A percentile compares a stretch with the other conserved stretches of the same genome.
These are phyloP conservation scores for Rhynchonema sp. DNA, from an alignment of 2,888 invertebrate species.

Conservation along the genomic window DNA sequence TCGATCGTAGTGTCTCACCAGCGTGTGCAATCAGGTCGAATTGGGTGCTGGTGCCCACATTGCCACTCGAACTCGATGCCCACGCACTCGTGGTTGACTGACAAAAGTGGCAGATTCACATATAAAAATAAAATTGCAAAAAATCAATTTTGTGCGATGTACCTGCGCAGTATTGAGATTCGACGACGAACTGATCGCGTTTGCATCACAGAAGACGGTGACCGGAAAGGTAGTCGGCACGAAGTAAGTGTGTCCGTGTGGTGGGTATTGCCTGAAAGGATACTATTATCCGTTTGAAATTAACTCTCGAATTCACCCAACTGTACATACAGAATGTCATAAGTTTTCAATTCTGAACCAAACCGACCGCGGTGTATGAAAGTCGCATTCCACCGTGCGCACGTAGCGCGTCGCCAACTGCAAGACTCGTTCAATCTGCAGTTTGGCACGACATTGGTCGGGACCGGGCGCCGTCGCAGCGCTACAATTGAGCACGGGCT, in stretches of 20 bases:
- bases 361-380: slow-evolving; percentile 29
- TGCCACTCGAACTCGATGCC: too few relatives aligned
- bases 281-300: too few relatives aligned
- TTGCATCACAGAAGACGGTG: background rate
- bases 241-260: background rate
- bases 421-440: slow-evolving; percentile 33
- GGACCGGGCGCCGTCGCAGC: background rate
- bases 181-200: background rate
- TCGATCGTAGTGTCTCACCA: slow-evolving; percentile 6
- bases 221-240: background rate
- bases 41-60: background rate
- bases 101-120: too few relatives aligned
- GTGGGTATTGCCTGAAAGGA: too few relatives aligned
- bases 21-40: background rate
- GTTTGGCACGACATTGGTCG: slow-evolving; percentile 8
- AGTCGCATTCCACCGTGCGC: slow-evolving; percentile 31
- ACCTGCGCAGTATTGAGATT: too few relatives aligned
- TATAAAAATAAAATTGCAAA: too few relatives aligned
- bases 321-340: too few relatives aligned
- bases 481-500: background rate
- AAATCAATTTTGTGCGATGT: too few relatives aligned
- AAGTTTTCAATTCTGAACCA: too few relatives aligned
- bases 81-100: too few relatives aligned
- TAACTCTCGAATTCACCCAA: too few relatives aligned
- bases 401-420: slow-evolving; percentile 34